A percentile compares a stretch with the other conserved stretches of the same genome.
Conservation (phyloP, 2,113 vertebrate species). For the Gulo gulo region DNA sequence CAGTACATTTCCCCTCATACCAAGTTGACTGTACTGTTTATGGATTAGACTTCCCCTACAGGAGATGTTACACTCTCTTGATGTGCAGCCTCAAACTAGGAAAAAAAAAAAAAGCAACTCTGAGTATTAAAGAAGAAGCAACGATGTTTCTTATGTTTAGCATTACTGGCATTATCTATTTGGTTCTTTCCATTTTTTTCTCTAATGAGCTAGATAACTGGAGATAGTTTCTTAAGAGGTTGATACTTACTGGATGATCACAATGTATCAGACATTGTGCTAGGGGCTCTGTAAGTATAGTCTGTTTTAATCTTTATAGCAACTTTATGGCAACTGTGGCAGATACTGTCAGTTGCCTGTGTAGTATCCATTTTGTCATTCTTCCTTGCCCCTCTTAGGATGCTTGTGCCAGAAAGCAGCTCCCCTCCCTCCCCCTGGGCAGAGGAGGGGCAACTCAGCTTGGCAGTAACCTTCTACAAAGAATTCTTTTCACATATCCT, state of each 20-base stretch:
- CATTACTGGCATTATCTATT: not conserved
- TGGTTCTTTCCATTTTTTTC: not conserved
- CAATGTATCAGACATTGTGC: not conserved
- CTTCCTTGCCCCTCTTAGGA: not conserved
- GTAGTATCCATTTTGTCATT: not conserved
- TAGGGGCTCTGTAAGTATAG: not conserved
- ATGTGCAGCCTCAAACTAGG: not conserved
- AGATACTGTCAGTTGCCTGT: not conserved
- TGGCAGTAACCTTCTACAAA: not conserved
- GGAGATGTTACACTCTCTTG: not conserved
- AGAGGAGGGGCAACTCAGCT: not conserved
- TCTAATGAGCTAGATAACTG: not conserved
- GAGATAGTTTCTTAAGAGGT: constrained; percentile 15
- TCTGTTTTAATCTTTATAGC: constrained; percentile 10
- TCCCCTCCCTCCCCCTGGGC: not conserved
- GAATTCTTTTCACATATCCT: not conserved
- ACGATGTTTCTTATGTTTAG: not conserved
- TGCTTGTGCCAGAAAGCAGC: not conserved
- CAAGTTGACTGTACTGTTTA: not conserved
- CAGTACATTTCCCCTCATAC: not conserved
- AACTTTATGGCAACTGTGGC: not conserved
- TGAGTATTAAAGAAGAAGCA: not conserved
- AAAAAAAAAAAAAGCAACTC: not conserved
- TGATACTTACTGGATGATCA: not conserved
- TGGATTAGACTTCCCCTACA: not conserved